phyloP scores from a whole-genome alignment of 2,113 vertebrate species.

The Neogale vison region DNA sequence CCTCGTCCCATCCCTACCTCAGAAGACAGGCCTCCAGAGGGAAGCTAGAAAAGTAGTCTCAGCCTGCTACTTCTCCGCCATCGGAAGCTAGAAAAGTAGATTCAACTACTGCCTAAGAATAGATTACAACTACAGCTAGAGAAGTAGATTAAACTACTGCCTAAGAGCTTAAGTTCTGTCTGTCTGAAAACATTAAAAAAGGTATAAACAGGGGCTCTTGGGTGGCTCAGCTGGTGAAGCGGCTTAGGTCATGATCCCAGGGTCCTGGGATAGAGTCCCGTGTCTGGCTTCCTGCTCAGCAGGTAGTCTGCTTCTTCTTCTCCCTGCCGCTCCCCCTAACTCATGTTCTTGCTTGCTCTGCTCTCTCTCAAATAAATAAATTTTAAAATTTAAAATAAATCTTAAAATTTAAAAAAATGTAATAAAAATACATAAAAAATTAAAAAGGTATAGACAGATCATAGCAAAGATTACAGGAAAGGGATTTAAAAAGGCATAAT shows the following conservation, averaged over 20 bases:
- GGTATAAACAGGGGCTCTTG: not conserved
- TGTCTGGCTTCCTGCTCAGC: too few species aligned
- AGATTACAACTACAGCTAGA: not conserved
- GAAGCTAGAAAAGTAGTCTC: not conserved
- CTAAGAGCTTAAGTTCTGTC: not conserved
- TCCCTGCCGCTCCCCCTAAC: too few species aligned
- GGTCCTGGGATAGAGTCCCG: too few species aligned
- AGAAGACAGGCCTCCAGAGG: not conserved
- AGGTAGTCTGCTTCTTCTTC: too few species aligned
- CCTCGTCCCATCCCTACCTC: not conserved
- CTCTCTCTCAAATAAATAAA: too few species aligned
- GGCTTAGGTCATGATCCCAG: too few species aligned
- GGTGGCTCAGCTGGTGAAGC: too few species aligned
- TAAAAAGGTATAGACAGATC: not conserved
- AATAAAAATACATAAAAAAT: too few species aligned
- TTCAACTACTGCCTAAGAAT: not conserved
- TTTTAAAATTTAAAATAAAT: too few species aligned
- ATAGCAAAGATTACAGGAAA: slow-evolving; percentile 13
- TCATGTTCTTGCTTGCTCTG: too few species aligned
- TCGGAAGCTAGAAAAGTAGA: not conserved
- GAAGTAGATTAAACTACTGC: not conserved
- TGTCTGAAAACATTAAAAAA: slow-evolving; percentile 32
- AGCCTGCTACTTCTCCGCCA: too few species aligned
- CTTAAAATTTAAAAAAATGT: too few species aligned
- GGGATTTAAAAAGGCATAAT: not conserved